Percentiles rank a stretch among this genome's conserved stretches.
Conservation (phyloP, 2,888 invertebrate species). For the Nomada hirtipes region DNA sequence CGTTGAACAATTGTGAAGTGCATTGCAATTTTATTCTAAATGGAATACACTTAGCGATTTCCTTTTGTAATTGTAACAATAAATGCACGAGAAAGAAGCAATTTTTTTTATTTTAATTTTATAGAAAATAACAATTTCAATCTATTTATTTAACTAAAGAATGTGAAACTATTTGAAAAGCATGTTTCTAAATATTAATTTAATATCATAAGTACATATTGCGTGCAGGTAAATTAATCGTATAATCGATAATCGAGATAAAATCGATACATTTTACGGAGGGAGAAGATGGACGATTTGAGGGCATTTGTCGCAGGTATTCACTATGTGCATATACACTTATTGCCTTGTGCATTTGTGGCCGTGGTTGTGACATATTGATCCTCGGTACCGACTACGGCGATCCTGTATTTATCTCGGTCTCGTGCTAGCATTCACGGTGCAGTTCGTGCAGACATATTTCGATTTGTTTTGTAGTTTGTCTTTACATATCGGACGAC, state of each 20-base stretch:
- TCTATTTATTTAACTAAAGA: neutral
- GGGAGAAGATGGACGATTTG: neutral
- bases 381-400: conserved; percentile 68
- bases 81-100: conserved; percentile 5
- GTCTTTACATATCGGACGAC: conserved; percentile 19
- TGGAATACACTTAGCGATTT: conserved; percentile 16
- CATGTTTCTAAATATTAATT: neutral
- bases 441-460: conserved; percentile 45
- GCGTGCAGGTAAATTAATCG: neutral
- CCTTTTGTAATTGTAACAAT: conserved; percentile 18
- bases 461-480: conserved; percentile 54
- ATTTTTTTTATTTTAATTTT: neutral
- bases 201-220: neutral
- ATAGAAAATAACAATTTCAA: neutral
- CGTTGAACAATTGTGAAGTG: neutral
- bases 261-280: neutral
- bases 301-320: conserved; percentile 7
- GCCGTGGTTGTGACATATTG: conserved; percentile 68
- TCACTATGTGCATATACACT: conserved; percentile 13
- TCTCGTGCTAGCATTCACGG: conserved; percentile 25
- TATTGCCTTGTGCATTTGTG: conserved; percentile 32
- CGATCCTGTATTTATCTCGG: conserved; percentile 66
- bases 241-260: conserved; percentile 13
- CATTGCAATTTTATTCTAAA: neutral
- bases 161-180: neutral